Percentiles rank a stretch among this genome's conserved stretches.
These are phyloP conservation scores for Strongylocentrotus purpuratus DNA, from an alignment of 35 echinoderm and acorn worm genomes.

Conservation along the genomic window DNA sequence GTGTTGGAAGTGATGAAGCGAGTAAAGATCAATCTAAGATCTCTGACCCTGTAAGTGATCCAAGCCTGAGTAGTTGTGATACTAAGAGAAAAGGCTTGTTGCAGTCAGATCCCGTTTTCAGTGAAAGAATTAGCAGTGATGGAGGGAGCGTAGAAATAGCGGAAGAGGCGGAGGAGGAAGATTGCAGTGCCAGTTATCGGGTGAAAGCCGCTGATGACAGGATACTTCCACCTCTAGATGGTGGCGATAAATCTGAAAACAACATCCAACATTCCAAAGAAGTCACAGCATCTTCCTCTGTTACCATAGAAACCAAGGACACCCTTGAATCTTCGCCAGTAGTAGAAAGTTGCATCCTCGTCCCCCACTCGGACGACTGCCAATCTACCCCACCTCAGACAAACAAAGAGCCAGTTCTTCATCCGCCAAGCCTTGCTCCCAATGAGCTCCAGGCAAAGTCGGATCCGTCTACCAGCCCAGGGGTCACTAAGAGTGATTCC, in stretches of 20 bases:
- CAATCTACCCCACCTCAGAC: neutral
- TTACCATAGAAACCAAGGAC: neutral
- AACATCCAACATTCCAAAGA: neutral
- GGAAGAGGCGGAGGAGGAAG: constrained; percentile 25
- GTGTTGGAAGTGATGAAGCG: neutral
- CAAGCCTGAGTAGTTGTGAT: neutral
- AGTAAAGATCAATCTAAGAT: neutral
- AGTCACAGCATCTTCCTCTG: neutral
- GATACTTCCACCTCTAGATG: neutral
- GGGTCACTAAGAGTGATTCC: neutral
- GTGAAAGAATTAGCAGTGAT: constrained; percentile 29
- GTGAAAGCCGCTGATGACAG: neutral
- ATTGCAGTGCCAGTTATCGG: neutral
- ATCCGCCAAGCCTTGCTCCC: neutral
- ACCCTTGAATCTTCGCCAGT: neutral
- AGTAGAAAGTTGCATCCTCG: neutral
- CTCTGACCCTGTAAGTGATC: neutral
- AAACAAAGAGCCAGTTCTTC: neutral
- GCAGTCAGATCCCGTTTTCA: neutral
- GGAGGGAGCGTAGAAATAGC: constrained; percentile 41
- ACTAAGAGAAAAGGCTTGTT: neutral
- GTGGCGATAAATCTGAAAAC: neutral
- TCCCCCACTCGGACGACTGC: neutral
- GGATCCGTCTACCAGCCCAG: neutral
- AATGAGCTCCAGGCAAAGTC: neutral